Evolutionary conservation across 30 jellyfish, hydroid and myxozoan genomes (phyloP), one percentile per base, ranked within the genome.

Genomic region (Catostylus mosaicus): DNA sequence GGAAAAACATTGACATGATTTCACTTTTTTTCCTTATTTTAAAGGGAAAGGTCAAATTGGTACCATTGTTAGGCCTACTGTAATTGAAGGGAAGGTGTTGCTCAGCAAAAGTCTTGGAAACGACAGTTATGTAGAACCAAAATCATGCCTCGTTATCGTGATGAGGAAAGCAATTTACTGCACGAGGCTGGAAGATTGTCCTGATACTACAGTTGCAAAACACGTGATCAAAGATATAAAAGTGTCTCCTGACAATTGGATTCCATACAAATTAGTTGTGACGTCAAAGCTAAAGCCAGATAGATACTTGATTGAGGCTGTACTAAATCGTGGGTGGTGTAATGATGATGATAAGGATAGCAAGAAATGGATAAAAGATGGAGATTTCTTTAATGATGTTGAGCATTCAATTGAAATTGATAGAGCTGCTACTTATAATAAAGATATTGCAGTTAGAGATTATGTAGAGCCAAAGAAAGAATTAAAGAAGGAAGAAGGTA

Each of bases 291-390:
- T 62, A 50, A 76, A 43, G 30, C 92, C 92, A 0, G 65, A 50
- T 3, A 38, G 81, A 31, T 82, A 82, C 63, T 80, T 56, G 31
- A 50, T 82, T 3, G 73, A 73, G 29, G 92, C 79, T 34, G 76
- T 68, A 20, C 51, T 70, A 46, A 82, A 82, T 40, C 71, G 73
- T 36, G 92, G 92, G 40, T 82, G 92, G 92, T 82, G 92, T 38
- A 14, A 36, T 45, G 35, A 18, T 9, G 79, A 67, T 71, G 82
- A 78, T 12, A 30, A 50, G 10, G 56, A 82, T 19, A 46, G 37
- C 10, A 19, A 37, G n/a, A 38, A 67, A 14, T 82, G 92, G 92
- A 67, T 82, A 31, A 56, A 48, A 82, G 52, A 26, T 34, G 92
- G 92, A n/a, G 92, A 82, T 60, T 82, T 2, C 33, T 70, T 82